A percentile compares a stretch with the other conserved stretches of the same genome.
Conservation (phyloP, 2,113 vertebrate genomes). For the Centropus unirufus region DNA sequence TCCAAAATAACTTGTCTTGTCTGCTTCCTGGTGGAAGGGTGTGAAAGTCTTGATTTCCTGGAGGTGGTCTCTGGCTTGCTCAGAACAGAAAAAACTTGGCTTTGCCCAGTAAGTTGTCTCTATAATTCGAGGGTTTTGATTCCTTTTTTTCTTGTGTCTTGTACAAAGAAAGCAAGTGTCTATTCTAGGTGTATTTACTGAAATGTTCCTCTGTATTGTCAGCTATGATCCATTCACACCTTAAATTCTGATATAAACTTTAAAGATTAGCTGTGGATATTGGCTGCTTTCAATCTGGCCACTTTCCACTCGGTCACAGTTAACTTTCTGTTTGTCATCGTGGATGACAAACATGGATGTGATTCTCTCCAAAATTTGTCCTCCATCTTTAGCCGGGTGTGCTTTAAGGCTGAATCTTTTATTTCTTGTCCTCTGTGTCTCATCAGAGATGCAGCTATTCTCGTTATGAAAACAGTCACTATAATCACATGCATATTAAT, state of each 20-base stretch:
- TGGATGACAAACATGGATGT: neutral
- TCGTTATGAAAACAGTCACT: neutral
- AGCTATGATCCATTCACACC: neutral
- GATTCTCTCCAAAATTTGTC: neutral
- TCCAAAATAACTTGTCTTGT: neutral
- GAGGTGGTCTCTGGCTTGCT: neutral
- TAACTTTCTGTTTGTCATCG: neutral
- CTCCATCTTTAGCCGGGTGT: neutral
- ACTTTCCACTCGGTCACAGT: neutral
- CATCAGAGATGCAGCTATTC: neutral
- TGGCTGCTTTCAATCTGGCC: neutral
- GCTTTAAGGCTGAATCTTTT: neutral
- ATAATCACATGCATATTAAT: constrained; percentile 5
- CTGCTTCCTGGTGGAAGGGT: neutral
- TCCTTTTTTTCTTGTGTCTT: neutral
- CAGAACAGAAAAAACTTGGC: neutral
- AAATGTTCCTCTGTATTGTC: neutral
- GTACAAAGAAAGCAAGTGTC: neutral
- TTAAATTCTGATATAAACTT: neutral
- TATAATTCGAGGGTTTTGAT: neutral
- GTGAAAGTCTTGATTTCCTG: neutral
- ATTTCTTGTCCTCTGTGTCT: neutral
- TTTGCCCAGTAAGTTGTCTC: neutral
- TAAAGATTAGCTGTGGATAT: neutral
- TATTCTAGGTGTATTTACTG: neutral